phyloP scores from a whole-genome alignment of 2,888 invertebrate species.

The Macaria notata region DNA sequence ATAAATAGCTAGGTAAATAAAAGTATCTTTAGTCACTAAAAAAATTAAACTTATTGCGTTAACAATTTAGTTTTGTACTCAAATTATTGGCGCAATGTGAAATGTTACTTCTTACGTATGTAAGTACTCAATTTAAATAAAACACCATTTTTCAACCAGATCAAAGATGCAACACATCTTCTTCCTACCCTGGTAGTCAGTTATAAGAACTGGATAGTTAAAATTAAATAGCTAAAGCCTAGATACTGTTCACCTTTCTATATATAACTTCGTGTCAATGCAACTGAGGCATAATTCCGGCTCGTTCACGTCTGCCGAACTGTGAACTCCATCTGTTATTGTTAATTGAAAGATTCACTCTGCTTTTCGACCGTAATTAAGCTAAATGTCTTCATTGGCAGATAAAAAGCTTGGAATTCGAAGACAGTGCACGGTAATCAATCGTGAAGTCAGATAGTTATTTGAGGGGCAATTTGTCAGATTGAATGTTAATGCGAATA shows the following conservation, averaged over 20 bases:
- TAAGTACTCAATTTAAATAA: too few species aligned
- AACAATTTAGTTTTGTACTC: too few species aligned
- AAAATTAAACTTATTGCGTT: too few species aligned
- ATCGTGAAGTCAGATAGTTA: neutral
- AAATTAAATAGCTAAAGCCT: neutral
- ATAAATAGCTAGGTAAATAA: too few species aligned
- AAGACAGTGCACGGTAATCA: conserved; percentile 20
- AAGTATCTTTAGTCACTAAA: too few species aligned
- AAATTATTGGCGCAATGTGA: too few species aligned
- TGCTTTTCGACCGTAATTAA: conserved; percentile 40
- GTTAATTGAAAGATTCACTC: conserved; percentile 48
- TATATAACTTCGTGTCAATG: conserved; percentile 7
- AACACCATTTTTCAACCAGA: too few species aligned
- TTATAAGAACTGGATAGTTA: too few species aligned
- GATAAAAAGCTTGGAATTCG: conserved; percentile 38
- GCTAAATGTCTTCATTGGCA: conserved; percentile 43
- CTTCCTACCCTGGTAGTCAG: too few species aligned
- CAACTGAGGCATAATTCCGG: conserved; percentile 21
- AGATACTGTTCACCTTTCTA: conserved; percentile 7
- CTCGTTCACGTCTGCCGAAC: conserved; percentile 46
- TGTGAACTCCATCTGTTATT: conserved; percentile 51
- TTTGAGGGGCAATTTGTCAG: neutral
- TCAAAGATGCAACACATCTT: too few species aligned
- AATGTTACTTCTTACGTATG: too few species aligned
- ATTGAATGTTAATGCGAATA: neutral